Base-by-base conservation (phyloP, 2,888 invertebrate genomes). In the Sussaba pulchella region DNA sequence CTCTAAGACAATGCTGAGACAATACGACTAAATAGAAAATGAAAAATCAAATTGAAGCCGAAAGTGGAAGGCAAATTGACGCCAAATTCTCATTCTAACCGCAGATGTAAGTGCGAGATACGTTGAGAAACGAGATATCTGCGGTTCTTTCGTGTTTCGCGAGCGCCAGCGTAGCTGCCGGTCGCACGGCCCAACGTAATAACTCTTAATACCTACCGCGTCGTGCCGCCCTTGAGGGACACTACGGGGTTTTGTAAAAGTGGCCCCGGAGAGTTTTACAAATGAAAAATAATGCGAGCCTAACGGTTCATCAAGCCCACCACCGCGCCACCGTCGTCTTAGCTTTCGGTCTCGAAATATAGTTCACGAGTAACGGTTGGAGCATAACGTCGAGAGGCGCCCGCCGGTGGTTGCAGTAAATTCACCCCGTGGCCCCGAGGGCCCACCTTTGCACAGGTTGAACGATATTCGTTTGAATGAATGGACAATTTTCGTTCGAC, bases 271-370 rank as follows among this genome's bases (percentile, higher is more conserved):
- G 80, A 81, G 75, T 71, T 70, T 75, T 52, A 83, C 83, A 83
- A 85, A 86, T 86, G 85, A 85, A 85, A 85, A 86, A 84, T 87
- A 86, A 87, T 86, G 83, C 67, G 73, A 76, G 76, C 78, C 78
- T 78, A 84, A 84, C 84, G 83, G 83, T 83, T 85, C 81, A 78
- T 85, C 81, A 82, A 85, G 71, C 76, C 81, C 39, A 10, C 39
- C 59, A 12, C 36, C 31, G 50, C 24, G 63, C 41, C 3, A 12
- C 31, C 14, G 31, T 47, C 36, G 31, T 43, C 43, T 61, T 63
- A 17, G 19, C 19, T 63, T 57, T 17, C 26, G n/a, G 19, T 41
- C 26, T 45, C 47, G 21, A 26, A 24, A 52, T 52, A 47, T n/a
- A n/a, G 21, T 52, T 17, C 59, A 41, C 39, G 69, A 50, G 52